phyloP scores from a whole-genome alignment of 2,888 invertebrate genomes.

The Arctia plantaginis region DNA sequence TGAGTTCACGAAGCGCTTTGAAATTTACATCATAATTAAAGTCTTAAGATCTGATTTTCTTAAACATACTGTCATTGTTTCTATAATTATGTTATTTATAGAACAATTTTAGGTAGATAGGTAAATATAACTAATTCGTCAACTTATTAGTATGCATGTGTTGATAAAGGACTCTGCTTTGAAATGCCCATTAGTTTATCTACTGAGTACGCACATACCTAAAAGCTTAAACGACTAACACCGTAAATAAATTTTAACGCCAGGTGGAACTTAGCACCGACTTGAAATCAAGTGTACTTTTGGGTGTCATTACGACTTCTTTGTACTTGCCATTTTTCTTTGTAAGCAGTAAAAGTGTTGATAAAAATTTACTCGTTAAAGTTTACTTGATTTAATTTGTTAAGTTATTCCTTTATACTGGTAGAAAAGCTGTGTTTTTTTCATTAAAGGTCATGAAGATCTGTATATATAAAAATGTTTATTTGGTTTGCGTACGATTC shows the following conservation, averaged over 20 bases:
- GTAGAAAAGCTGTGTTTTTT: neutral
- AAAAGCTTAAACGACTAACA: slow-evolving; percentile 41
- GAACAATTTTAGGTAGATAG: neutral
- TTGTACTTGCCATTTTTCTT: slow-evolving; percentile 41
- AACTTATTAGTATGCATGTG: neutral
- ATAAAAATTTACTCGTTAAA: slow-evolving; percentile 20
- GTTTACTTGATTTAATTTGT: neutral
- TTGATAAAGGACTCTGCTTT: neutral
- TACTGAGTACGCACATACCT: neutral
- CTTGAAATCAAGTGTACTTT: slow-evolving; percentile 48
- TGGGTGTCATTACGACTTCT: slow-evolving; percentile 48
- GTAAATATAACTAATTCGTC: neutral
- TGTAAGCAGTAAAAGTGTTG: slow-evolving; percentile 33
- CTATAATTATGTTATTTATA: neutral
- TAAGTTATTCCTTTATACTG: neutral
- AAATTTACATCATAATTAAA: neutral
- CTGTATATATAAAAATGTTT: too few species aligned
- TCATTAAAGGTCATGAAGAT: neutral
- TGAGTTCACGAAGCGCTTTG: neutral
- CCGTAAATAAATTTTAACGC: slow-evolving; percentile 46
- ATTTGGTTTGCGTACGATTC: too few species aligned
- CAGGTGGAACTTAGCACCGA: slow-evolving; percentile 48
- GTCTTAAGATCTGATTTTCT: neutral
- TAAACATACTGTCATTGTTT: too few species aligned
- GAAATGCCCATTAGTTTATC: too few species aligned